Evolutionary conservation across 2,797 vertebrate genomes (phyloP), one percentile per base, ranked within the genome.

Genomic region (Rhyacichthys aspro): DNA sequence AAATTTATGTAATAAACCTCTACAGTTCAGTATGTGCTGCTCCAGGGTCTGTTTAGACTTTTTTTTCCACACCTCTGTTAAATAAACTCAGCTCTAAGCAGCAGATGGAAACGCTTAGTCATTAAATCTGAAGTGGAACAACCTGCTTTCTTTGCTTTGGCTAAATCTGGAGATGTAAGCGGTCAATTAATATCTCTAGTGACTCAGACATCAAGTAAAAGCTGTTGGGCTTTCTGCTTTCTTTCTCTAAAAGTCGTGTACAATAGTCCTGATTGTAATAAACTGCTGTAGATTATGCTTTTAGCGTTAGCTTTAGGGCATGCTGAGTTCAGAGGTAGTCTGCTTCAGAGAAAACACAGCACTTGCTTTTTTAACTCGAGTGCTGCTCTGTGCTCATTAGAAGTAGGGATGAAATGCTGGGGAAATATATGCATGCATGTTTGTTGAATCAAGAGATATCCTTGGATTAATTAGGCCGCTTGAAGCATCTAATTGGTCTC

Each of bases 401-500:
- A 52, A 48, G 37, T 56, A 32, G 43, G 47, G 72, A 54, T 57
- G 12, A 58, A 43, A 69, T 50, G 50, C 66, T 18, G 12, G 43
- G 59, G 62, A 67, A 74, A 62, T 70, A 68, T 58, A 74, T 61
- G 62, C 59, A 43, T 19, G 56, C 54, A 33, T 82, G 82, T 82
- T 83, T 82, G 78, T 74, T 70, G 48, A 84, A 84, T 84, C 79
- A 78, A 77, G 72, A 77, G 38, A 72, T 41, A 46, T 81, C 75
- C 64, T 81, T 69, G 73, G 73, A 76, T 79, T 86, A 85, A 89
- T 89, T 84, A 87, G 76, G 64, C 68, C 59, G 69, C 71, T 37
- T 19, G 77, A 76, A 81, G 61, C 36, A 47, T 79, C 73, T 88
- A 87, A 90, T 87, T 87, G 84, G 84, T 79, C 84, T 87, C 82